Base-by-base conservation (phyloP, 2,113 vertebrate species). In the Crotalus tigris region DNA sequence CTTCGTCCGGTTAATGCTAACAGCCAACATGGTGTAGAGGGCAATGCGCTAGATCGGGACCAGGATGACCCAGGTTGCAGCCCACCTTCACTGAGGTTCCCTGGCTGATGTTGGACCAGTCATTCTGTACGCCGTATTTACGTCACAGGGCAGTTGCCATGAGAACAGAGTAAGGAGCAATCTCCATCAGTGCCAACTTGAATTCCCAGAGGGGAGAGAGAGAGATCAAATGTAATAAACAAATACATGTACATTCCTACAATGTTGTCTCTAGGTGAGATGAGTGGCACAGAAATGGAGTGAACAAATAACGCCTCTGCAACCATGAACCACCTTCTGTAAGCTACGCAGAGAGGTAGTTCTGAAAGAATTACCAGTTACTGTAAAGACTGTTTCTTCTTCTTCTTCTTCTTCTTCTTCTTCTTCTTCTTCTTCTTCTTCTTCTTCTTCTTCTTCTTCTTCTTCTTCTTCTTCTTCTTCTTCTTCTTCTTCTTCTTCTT, bases 31-130 rank as follows among this genome's bases (percentile, higher is more conserved):
- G 29, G n/a, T 69, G 29, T 13, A 69, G 64, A 69, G 29, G 4
- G 29, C n/a, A 33, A 69, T n/a, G 64, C 0, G 0, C 10, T 15
- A 15, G 29, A n/a, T 5, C 1, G 0, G 29, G 64, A n/a, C 12
- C 29, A 69, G 13, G 29, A 33, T 69, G 29, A n/a, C 64, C 12
- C 29, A 64, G 26, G 26, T 1, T n/a, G 61, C 26, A 69, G 29
- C 29, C 64, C 64, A 69, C 5, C 29, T 69, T 33, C n/a, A 69
- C 12, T n/a, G 64, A 69, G 29, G 64, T 69, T 15, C 29, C 64
- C 12, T 15, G 64, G 64, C 12, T 33, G 64, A 69, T 33, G 29
- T n/a, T 69, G 64, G 29, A 15, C 29, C 64, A 69, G 64, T 5
- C 29, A 5, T n/a, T n/a, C 29, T 69, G 4, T 33, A 69, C 6